Base-by-base conservation (phyloP, 1,140 invertebrate species). In the Drosophila nigrodunni region DNA sequence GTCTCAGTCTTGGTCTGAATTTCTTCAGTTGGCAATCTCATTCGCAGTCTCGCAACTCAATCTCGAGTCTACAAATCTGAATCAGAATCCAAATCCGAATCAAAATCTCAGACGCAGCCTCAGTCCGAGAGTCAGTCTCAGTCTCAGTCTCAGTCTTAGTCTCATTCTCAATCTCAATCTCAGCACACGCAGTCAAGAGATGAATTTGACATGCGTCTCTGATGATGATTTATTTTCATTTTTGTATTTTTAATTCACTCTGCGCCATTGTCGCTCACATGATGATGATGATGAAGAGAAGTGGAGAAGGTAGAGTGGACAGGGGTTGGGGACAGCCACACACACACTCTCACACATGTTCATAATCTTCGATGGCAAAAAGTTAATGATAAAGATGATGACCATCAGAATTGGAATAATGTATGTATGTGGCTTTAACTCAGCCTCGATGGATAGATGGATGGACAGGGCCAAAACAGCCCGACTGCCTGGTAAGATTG, bases 201-300 rank as follows among this genome's bases (percentile, higher is more conserved):
- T 78, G 80, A 82, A 82, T 82, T 82, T 82, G 80, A 82, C 80
- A 82, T 82, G 80, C 80, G 80, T 82, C 79, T 82, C 80, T 82
- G 80, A 82, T 82, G 80, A 82, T 82, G 80, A 82, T 82, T 82
- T 82, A 82, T 82, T 82, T 82, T 82, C 80, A 78, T 82, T 82
- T 82, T 82, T 82, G 75, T 82, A 78, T 82, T 82, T 82, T 82
- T 82, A 82, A 82, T 82, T 82, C 80, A 82, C 80, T 82, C 80
- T 82, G 80, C 80, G 80, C 80, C 80, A 82, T 82, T 82, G 80
- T 82, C 80, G 80, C 75, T 81, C 77, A 78, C 77, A 35, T 7
- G 30, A 49, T 5, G 13, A 62, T 7, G 30, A 50, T 18, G 35
- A 46, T 18, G 21, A 6, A 52, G 44, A 50, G 30, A 44, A 11